Conservation (phyloP, 1,140 invertebrate species). For the Ditylenchus dipsaci region DNA sequence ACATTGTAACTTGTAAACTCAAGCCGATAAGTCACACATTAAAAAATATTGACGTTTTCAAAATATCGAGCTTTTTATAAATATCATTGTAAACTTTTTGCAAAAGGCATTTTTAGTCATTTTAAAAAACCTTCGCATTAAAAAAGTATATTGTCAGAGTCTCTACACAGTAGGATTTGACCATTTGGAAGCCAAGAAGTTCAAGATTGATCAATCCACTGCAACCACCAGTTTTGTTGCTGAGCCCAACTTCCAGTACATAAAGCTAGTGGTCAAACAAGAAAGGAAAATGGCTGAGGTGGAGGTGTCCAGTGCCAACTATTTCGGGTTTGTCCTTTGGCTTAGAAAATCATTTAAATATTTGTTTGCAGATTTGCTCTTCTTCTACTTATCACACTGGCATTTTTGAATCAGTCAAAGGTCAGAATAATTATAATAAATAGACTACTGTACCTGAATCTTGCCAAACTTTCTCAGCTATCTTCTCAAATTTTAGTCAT, state of each 20-base stretch:
- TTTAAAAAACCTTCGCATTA: no score
- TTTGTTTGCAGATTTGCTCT: neutral
- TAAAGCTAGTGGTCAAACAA: neutral
- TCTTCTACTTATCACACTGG: slow-evolving; percentile 4
- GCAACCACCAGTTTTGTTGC: neutral
- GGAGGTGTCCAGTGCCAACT: neutral
- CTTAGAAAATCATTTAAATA: no score
- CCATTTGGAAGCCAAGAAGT: slow-evolving; percentile 9
- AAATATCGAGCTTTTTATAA: no score
- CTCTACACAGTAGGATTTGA: slow-evolving; percentile 13
- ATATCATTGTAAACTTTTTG: no score
- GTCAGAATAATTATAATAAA: neutral
- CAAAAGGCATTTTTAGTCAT: neutral
- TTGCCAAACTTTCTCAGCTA: no score
- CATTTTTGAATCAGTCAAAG: slow-evolving; percentile 26
- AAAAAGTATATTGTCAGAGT: no score
- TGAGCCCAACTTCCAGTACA: neutral
- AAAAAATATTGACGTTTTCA: no score
- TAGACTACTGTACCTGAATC: no score
- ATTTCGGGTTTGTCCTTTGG: neutral
- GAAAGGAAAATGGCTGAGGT: neutral
- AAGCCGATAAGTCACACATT: no score
- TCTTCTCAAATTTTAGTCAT: no score
- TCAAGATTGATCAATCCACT: slow-evolving; percentile 15
- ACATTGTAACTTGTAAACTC: no score